Evolutionary conservation across 2,797 vertebrate species (phyloP).

Genomic region (Syngnathus acus): DNA sequence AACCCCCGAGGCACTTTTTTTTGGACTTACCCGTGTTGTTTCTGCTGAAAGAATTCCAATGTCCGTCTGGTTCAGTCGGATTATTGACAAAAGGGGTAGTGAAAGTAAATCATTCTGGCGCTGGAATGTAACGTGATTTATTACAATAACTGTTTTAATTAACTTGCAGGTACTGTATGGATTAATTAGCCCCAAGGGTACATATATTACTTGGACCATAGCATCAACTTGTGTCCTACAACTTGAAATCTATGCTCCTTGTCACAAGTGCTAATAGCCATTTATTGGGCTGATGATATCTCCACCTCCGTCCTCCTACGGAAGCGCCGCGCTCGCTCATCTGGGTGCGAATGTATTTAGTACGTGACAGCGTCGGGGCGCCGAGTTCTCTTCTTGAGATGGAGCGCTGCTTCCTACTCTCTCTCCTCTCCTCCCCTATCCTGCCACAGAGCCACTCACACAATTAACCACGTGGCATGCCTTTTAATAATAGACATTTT

Average conservation of each 20-base stretch:
- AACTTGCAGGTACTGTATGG: not conserved
- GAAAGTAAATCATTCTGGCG: not conserved
- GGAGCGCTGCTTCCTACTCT: slow-evolving; percentile 33
- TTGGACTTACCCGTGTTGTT: not conserved
- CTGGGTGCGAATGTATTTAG: slow-evolving; percentile 1
- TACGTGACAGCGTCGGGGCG: not conserved
- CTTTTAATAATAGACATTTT: slow-evolving; percentile 87
- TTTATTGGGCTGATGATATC: slow-evolving; percentile 2
- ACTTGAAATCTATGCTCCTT: slow-evolving; percentile 2
- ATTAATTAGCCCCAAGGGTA: slow-evolving; percentile 2
- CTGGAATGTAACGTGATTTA: not conserved
- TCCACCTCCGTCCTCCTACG: not conserved
- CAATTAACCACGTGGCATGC: slow-evolving; percentile 73
- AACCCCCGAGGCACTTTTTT: not conserved
- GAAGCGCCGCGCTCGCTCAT: not conserved
- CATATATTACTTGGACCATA: not conserved
- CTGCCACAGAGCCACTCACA: slow-evolving; percentile 50
- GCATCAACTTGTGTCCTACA: slow-evolving; percentile 2
- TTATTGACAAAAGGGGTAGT: not conserved
- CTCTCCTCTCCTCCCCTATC: slow-evolving; percentile 23
- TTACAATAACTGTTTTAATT: slow-evolving; percentile 2
- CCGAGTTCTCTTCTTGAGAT: not conserved
- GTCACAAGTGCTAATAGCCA: not conserved
- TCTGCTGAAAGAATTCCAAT: too few species aligned
- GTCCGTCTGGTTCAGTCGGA: not conserved